Base-by-base conservation (phyloP, 2,113 vertebrate genomes). In the Platycercus adscitus region DNA sequence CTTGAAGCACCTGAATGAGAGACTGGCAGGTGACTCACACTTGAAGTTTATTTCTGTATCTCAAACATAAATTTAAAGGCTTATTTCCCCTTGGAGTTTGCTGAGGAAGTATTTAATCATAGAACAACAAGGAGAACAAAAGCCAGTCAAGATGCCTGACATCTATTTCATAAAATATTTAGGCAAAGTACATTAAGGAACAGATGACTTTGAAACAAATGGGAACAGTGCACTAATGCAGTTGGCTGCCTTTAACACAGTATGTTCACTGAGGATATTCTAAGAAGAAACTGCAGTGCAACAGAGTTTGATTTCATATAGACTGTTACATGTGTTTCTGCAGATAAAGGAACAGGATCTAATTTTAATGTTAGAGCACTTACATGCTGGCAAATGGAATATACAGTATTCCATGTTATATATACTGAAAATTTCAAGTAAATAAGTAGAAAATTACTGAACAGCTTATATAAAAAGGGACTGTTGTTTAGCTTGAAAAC, bases 91-190 rank as follows among this genome's bases (percentile, higher is more conserved):
- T 76, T 75, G 64, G 79, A 91, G 50, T 81, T 93, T 78, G 72
- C 58, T 28, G 53, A 79, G 95, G 95, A 97, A 92, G 33, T 76
- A 81, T 96, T 95, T 96, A 92, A 97, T 94, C 86, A 91, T 31
- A 73, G 85, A 91, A 82, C 73, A 97, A 84, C 47, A 77, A 61
- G 50, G 69, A 91, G 70, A 94, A 64, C 33, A 86, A 69, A 96
- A 94, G 69, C 49, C 81, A 77, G 86, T 85, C 93, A 82, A 89
- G 65, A 91, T 83, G 87, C 69, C 58, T 95, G 86, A 68, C 56
- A 75, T 88, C 61, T 95, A 88, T 95, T 94, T 95, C 80, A 96
- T 96, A 86, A 97, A 97, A 96, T 96, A 97, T 97, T 97, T 93
- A 95, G 89, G 52, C 66, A 72, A 94, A 95, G 56, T 92, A 52